These are phyloP conservation scores for Lithosia quadra DNA, from an alignment of 2,888 invertebrate genomes.

Conservation along the genomic window DNA sequence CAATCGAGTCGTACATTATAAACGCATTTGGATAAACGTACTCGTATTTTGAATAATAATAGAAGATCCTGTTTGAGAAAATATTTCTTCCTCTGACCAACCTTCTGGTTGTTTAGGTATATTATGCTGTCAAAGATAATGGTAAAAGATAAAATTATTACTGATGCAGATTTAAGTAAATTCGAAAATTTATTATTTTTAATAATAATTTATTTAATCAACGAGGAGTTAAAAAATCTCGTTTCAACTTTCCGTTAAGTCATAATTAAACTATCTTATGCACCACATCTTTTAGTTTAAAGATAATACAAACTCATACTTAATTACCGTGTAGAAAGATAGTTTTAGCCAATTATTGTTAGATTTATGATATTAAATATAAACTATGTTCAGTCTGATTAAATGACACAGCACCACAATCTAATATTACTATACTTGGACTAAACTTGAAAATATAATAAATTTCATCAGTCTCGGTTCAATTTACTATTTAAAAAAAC, in stretches of 20 bases:
- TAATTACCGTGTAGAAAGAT: background rate
- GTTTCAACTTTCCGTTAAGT: background rate
- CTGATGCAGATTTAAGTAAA: too few relatives aligned
- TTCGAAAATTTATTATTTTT: background rate
- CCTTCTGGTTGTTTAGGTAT: background rate
- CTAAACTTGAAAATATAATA: background rate
- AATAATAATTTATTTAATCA: too few relatives aligned
- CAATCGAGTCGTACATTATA: conserved; percentile 3
- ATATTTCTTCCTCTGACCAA: background rate
- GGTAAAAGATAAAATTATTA: too few relatives aligned
- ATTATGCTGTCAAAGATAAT: too few relatives aligned
- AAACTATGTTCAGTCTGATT: background rate
- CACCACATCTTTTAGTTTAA: background rate
- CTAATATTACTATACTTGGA: background rate
- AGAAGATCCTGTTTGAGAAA: background rate
- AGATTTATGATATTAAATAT: background rate
- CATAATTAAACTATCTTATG: background rate
- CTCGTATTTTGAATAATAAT: background rate
- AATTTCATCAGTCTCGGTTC: background rate
- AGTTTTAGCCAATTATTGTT: background rate
- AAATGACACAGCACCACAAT: background rate
- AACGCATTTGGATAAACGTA: conserved; percentile 5
- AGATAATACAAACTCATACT: background rate
- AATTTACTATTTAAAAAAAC: background rate
- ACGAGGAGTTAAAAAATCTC: background rate